Evolutionary conservation across 2,113 vertebrate species (phyloP), one percentile per base, ranked within the genome.

Genomic region (Ochotona princeps): DNA sequence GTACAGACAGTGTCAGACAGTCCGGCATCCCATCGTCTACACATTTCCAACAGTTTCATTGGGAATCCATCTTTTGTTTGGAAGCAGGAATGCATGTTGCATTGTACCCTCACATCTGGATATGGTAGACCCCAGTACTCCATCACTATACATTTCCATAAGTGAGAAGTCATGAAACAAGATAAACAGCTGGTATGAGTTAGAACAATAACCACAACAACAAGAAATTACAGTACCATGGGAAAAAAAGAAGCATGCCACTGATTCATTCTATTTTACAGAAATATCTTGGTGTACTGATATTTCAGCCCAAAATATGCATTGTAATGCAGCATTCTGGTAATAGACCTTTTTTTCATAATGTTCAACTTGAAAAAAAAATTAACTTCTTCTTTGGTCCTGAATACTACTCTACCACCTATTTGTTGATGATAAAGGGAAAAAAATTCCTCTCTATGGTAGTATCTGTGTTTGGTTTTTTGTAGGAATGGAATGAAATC

Each of bases 271-370:
- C 91, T 73, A 8, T 93, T 96, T 95, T 95, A 83, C 66, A 95
- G 73, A 92, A 90, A 65, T 87, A 73, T 85, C 38, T 73, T 49
- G n/a, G 26, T 90, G 14, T 91, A 70, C 90, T 92, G 67, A 93
- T 92, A 61, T 92, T 93, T 70, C 69, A 80, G 74, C 54, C 60
- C 83, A 91, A 90, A 86, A 93, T 90, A 49, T 91, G 54, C 87
- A 87, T 91, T 93, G 91, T 87, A 96, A 92, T 93, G 66, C 89
- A 90, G 66, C 10, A 87, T 70, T 87, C 74, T 82, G 60, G 91
- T 81, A 87, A 89, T 25, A 93, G 51, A 82, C 96, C 95, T 89
- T 95, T 96, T 44, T 96, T 80, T 28, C 69, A 91, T 88, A 66
- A 69, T 79, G 60, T 89, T 87, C 57, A 92, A 78, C 54, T 87